Percentiles rank a stretch among this genome's conserved stretches.
Evolutionary conservation across 2,113 vertebrate species (phyloP).

Genomic region (Cygnus atratus): DNA sequence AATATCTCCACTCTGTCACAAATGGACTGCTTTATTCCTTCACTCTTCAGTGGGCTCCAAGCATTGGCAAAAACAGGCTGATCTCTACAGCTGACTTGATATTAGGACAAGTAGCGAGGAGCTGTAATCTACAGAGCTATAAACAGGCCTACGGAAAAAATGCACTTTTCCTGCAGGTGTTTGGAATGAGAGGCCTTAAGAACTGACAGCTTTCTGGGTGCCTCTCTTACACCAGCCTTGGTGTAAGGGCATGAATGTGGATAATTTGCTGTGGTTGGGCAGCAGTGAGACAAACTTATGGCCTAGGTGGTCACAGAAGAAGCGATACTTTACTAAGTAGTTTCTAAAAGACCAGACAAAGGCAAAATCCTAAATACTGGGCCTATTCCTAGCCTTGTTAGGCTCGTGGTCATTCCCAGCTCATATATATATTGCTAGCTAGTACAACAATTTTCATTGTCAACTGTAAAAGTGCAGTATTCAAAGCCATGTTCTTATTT

Average conservation of each 20-base stretch:
- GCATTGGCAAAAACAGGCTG: neutral
- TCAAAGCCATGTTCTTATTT: neutral
- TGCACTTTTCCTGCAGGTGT: neutral
- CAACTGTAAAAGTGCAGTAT: neutral
- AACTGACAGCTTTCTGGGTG: neutral
- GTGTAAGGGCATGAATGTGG: too few relatives aligned
- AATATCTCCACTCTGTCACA: neutral
- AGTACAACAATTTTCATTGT: neutral
- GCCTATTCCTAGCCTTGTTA: neutral
- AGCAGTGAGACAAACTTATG: neutral
- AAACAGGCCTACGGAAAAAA: neutral
- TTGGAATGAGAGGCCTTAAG: neutral
- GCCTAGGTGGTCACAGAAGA: fast-evolving
- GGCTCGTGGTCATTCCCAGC: neutral
- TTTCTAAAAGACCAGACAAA: neutral
- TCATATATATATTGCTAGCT: neutral
- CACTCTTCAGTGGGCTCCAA: neutral
- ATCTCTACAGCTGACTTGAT: neutral
- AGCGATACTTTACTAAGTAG: neutral
- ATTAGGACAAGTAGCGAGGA: neutral
- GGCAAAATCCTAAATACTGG: neutral
- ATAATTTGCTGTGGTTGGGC: neutral
- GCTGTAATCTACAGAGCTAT: neutral
- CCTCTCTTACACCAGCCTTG: neutral
- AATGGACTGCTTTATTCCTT: neutral